Percentiles rank a stretch among this genome's conserved stretches.
Conservation (phyloP, 1,140 invertebrate species). For the Leptonema lineaticorne region DNA sequence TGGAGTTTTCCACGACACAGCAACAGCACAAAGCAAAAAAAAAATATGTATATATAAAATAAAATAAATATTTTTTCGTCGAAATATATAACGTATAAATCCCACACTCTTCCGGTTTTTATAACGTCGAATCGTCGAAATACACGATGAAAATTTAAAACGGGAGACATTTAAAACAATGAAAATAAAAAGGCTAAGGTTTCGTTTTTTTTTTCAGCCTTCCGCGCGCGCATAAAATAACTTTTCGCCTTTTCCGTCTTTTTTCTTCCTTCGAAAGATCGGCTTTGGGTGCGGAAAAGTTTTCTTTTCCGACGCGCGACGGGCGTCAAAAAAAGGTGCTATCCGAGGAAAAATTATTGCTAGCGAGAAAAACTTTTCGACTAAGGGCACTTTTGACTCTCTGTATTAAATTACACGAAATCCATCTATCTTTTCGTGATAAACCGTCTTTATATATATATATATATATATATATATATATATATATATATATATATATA, state of each 20-base stretch:
- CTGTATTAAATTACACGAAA: slow-evolving; percentile 13
- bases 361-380: background rate
- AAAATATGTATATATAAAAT: background rate
- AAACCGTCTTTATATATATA: background rate
- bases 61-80: background rate
- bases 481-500: background rate
- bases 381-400: slow-evolving; percentile 6
- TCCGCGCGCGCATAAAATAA: too few species aligned
- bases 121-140: too few species aligned
- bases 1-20: background rate
- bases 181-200: too few species aligned
- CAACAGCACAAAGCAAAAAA: too few species aligned
- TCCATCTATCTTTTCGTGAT: slow-evolving; percentile 1
- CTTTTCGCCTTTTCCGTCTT: too few species aligned
- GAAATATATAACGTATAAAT: too few species aligned
- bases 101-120: too few species aligned
- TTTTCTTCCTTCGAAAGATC: too few species aligned
- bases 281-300: too few species aligned
- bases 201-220: too few species aligned
- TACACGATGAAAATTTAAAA: too few species aligned
- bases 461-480: background rate
- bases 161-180: too few species aligned
- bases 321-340: slow-evolving; percentile 5
- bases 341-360: background rate
- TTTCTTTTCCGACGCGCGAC: slow-evolving; percentile 6